Percentiles rank a stretch among this genome's conserved stretches.
Evolutionary conservation across 2,888 invertebrate genomes (phyloP).

Genomic region (Cataglyphis cursor): DNA sequence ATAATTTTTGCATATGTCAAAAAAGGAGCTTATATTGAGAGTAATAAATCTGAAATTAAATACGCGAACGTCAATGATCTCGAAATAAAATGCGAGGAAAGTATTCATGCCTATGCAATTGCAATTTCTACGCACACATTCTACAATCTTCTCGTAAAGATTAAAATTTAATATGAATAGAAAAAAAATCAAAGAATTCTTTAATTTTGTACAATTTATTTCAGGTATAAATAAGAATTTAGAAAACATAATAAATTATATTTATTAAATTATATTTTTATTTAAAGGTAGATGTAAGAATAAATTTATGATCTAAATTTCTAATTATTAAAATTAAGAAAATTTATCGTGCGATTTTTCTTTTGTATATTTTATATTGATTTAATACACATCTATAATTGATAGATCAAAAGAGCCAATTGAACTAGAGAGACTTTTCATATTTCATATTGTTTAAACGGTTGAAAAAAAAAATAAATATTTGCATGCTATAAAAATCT

Average conservation of each 20-base stretch:
- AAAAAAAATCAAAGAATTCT: neutral
- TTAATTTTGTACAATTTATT: constrained; percentile 6
- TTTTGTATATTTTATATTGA: neutral
- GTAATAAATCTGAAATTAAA: neutral
- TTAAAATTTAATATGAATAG: neutral
- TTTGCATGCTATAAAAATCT: neutral
- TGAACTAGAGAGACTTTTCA: neutral
- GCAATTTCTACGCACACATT: neutral
- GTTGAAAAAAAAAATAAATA: constrained; percentile 1
- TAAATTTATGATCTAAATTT: neutral
- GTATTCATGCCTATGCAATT: neutral
- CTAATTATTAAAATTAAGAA: neutral
- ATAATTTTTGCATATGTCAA: neutral
- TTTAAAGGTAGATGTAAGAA: neutral
- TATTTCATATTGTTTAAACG: constrained; percentile 19
- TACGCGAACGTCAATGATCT: neutral
- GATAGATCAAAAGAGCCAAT: neutral
- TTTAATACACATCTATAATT: neutral
- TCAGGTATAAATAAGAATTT: neutral
- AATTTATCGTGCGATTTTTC: neutral
- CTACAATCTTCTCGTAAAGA: neutral
- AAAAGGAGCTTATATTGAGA: neutral
- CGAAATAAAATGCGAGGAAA: neutral
- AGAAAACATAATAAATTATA: neutral
- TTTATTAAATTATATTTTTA: neutral